Conservation (phyloP, 2,888 invertebrate species). For the Trachelus tabidus region DNA sequence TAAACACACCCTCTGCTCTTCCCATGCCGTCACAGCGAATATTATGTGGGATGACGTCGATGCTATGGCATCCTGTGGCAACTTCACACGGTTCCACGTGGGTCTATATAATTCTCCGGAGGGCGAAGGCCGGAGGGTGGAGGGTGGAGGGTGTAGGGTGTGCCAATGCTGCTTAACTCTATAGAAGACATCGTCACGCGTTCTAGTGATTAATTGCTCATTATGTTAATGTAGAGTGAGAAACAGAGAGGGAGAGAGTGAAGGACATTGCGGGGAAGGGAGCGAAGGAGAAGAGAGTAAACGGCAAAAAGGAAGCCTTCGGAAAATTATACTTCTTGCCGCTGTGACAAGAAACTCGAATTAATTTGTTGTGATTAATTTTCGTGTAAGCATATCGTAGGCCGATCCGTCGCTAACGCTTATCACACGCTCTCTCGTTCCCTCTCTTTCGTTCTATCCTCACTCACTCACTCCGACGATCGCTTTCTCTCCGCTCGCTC, state of each 20-base stretch:
- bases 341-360: slow-evolving; percentile 15
- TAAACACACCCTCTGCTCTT: not conserved
- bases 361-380: slow-evolving; percentile 29
- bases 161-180: not conserved
- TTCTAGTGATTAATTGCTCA: slow-evolving; percentile 45
- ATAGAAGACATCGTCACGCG: slow-evolving; percentile 20
- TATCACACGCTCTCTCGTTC: not conserved
- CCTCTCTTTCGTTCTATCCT: not conserved
- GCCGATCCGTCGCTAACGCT: not conserved
- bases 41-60: not conserved
- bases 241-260: not conserved
- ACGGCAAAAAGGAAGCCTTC: not conserved
- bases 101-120: not conserved
- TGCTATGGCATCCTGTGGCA: not conserved
- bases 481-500: not conserved
- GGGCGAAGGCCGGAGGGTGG: too few species aligned
- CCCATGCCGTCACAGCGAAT: not conserved
- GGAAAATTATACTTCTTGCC: slow-evolving; percentile 7
- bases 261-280: slow-evolving; percentile 5
- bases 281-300: slow-evolving; percentile 11
- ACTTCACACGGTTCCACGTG: not conserved
- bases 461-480: not conserved
- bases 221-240: slow-evolving; percentile 41
- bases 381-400: slow-evolving; percentile 18
- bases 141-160: not conserved